Evolutionary conservation across 2,113 vertebrate species (phyloP).

Genomic region (Poecilia latipinna): DNA sequence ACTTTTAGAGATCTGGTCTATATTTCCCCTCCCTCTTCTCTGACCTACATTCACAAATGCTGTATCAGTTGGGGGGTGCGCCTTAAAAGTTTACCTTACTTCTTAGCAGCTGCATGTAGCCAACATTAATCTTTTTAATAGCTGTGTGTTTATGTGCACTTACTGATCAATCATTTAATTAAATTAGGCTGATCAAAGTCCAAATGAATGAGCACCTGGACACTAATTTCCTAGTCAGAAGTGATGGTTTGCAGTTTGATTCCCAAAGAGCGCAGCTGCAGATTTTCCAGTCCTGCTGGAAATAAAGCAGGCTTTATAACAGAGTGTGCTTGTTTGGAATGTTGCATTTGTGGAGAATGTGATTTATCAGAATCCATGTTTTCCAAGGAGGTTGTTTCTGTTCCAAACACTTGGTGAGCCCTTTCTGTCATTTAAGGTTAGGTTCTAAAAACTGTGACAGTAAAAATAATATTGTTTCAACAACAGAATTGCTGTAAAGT

Average conservation of each 20-base stretch:
- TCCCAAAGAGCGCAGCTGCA: slow-evolving; percentile 59
- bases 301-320: slow-evolving; percentile 46
- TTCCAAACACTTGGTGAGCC: slow-evolving; percentile 32
- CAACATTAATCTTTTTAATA: slow-evolving; percentile 10
- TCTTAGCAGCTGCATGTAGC: slow-evolving; percentile 14
- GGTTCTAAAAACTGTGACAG: slow-evolving; percentile 28
- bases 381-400: slow-evolving; percentile 11
- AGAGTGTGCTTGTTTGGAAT: slow-evolving; percentile 27
- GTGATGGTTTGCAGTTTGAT: slow-evolving; percentile 46
- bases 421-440: slow-evolving; percentile 40
- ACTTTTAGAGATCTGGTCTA: slow-evolving; percentile 19
- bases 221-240: slow-evolving; percentile 27
- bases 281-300: slow-evolving; percentile 41
- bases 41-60: slow-evolving; percentile 45
- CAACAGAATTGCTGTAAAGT: neutral
- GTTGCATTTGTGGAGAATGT: slow-evolving; percentile 35
- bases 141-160: slow-evolving; percentile 1
- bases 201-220: slow-evolving; percentile 48
- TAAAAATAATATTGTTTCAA: slow-evolving; percentile 7
- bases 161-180: slow-evolving; percentile 34
- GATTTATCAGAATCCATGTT: slow-evolving; percentile 50
- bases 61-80: slow-evolving; percentile 1
- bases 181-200: slow-evolving; percentile 39
- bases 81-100: slow-evolving; percentile 7
- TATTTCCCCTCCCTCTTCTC: neutral